These are phyloP conservation scores for Nannoperca australis DNA, from an alignment of 2,797 vertebrate genomes.

Conservation along the genomic window DNA sequence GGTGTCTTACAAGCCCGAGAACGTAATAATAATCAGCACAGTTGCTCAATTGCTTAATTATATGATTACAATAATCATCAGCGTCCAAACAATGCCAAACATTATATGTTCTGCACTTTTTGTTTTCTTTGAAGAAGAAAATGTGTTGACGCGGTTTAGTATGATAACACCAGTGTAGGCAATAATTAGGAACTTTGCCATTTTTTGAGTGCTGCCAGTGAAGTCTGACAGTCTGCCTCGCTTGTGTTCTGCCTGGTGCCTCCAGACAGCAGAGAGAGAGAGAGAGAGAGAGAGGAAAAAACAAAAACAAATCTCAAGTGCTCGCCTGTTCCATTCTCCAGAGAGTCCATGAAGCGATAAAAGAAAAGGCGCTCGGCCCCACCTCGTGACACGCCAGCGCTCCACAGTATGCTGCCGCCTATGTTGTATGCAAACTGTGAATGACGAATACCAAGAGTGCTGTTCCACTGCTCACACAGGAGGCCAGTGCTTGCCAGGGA, in stretches of 20 bases:
- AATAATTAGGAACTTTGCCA: slow-evolving; percentile 52
- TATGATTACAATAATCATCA: slow-evolving; percentile 29
- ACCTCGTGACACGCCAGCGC: slow-evolving; percentile 62
- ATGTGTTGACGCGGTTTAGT: slow-evolving; percentile 16
- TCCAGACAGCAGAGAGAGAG: slow-evolving; percentile 49
- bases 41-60: slow-evolving; percentile 30
- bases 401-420: slow-evolving; percentile 63
- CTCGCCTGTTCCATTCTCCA: slow-evolving; percentile 47
- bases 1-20: slow-evolving; percentile 5
- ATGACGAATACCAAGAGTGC: slow-evolving; percentile 70
- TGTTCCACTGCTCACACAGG: slow-evolving; percentile 62
- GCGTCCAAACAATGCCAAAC: slow-evolving; percentile 10
- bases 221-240: slow-evolving; percentile 53
- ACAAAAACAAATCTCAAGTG: slow-evolving; percentile 11
- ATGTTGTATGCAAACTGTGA: slow-evolving; percentile 74
- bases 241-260: slow-evolving; percentile 41
- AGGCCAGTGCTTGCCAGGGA: slow-evolving; percentile 62
- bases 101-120: slow-evolving; percentile 6
- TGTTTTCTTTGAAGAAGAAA: neutral
- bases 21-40: neutral
- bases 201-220: slow-evolving; percentile 19
- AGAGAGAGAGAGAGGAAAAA: neutral
- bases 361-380: slow-evolving; percentile 60
- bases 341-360: slow-evolving; percentile 53
- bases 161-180: slow-evolving; percentile 19